Percentiles rank a stretch among this genome's conserved stretches.
Conservation (phyloP, 2,113 vertebrate species). For the Epinephelus fuscoguttatus region DNA sequence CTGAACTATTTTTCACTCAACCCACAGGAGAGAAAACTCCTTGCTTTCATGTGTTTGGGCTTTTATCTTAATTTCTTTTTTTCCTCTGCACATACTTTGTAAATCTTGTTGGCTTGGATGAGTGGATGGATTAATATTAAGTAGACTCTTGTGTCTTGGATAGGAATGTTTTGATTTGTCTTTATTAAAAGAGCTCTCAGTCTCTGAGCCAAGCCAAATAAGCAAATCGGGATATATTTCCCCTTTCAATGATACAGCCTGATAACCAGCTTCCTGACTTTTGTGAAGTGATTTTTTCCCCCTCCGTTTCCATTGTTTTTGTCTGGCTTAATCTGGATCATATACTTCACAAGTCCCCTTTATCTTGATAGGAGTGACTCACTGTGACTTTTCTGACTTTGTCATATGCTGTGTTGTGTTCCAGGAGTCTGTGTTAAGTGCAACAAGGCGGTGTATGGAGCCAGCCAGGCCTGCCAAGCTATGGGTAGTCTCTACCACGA, state of each 20-base stretch:
- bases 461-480: conserved; percentile 95
- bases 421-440: conserved; percentile 94
- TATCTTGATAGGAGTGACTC: neutral
- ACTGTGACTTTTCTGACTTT: conserved; percentile 8
- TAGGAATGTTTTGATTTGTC: conserved; percentile 57
- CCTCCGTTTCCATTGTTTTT: conserved; percentile 34
- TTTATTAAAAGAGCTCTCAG: conserved; percentile 56
- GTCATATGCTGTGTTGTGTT: conserved; percentile 52
- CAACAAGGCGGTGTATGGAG: conserved; percentile 92
- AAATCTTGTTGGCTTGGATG: neutral
- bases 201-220: conserved; percentile 80
- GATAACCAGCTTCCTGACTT: conserved; percentile 60
- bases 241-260: conserved; percentile 52
- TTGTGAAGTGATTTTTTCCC: conserved; percentile 27
- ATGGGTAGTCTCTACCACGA: conserved; percentile 98
- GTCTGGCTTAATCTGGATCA: conserved; percentile 31
- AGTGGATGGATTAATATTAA: conserved; percentile 24
- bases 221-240: conserved; percentile 69
- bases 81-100: conserved; percentile 12
- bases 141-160: neutral
- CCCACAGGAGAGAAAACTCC: neutral
- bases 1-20: conserved; percentile 12
- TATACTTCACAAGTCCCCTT: neutral
- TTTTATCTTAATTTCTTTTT: neutral
- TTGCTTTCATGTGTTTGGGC: neutral